Evolutionary conservation across 2,797 vertebrate species (phyloP).

Genomic region (Lerista edwardsae): DNA sequence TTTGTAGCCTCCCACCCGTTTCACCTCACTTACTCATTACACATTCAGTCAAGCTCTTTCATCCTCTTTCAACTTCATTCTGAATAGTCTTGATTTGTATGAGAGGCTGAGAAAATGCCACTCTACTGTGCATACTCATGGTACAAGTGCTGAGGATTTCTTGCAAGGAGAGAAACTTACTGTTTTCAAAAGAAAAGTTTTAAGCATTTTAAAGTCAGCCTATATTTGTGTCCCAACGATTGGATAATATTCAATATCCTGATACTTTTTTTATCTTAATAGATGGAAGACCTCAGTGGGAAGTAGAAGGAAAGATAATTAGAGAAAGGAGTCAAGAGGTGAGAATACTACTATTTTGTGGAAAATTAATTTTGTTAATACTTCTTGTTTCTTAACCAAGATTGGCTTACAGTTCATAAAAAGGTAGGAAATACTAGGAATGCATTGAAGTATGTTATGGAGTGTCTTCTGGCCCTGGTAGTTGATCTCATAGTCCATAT

Average conservation of each 20-base stretch:
- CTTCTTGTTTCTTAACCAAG: no score
- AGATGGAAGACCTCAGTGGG: slow-evolving; percentile 99
- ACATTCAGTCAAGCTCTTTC: background rate
- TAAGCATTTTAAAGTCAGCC: background rate
- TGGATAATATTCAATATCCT: background rate
- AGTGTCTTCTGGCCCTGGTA: no score
- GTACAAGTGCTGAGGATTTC: background rate
- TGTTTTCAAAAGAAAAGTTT: background rate
- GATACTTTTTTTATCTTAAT: slow-evolving; percentile 62
- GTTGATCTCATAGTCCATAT: no score
- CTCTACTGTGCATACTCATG: no score
- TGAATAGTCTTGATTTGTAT: background rate
- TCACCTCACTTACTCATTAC: no score
- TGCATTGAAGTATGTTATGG: no score
- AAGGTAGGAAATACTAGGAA: no score
- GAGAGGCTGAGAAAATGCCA: no score
- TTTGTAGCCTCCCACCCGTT: background rate
- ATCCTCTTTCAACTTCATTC: background rate
- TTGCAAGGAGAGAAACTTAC: background rate
- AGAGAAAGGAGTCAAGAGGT: slow-evolving; percentile 95
- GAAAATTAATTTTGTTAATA: slow-evolving; percentile 46
- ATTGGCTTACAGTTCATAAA: no score
- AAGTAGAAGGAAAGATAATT: slow-evolving; percentile 95
- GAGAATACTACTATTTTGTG: slow-evolving; percentile 65
- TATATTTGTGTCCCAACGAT: background rate